Evolutionary conservation across 2,797 vertebrate genomes (phyloP).

Genomic region (Epinephelus malabaricus): DNA sequence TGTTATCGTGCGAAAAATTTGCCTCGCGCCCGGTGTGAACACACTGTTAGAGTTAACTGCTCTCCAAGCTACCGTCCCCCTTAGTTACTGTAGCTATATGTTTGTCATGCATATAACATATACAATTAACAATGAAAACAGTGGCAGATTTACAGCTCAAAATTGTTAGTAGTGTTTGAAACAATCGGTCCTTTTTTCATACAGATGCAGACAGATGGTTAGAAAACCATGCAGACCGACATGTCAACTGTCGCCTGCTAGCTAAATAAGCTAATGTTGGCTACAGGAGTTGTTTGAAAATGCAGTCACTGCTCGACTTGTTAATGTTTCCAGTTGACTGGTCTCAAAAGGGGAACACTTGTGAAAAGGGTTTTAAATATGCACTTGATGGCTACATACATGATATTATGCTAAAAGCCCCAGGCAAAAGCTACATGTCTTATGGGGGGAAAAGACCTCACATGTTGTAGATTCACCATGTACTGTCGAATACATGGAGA

Average conservation of each 20-base stretch:
- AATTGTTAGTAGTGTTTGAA: background rate
- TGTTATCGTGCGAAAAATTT: too few species aligned
- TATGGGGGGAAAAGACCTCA: background rate
- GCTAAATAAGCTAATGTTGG: background rate
- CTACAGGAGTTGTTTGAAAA: too few species aligned
- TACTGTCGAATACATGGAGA: background rate
- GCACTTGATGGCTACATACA: background rate
- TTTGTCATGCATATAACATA: background rate
- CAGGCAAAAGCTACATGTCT: background rate
- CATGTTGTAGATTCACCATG: background rate
- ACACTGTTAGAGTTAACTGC: too few species aligned
- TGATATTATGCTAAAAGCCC: background rate
- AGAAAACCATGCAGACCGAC: too few species aligned
- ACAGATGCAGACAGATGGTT: too few species aligned
- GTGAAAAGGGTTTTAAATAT: background rate
- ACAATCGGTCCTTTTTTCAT: background rate
- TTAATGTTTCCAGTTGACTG: background rate
- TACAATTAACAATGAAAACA: background rate
- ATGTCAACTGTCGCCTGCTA: too few species aligned
- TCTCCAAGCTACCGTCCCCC: background rate
- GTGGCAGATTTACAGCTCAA: background rate
- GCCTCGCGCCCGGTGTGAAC: too few species aligned
- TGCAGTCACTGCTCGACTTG: background rate
- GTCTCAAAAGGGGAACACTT: background rate
- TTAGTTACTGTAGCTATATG: background rate